Evolutionary conservation across 2,113 vertebrate genomes (phyloP).

Genomic region (Emydura subglobosa): DNA sequence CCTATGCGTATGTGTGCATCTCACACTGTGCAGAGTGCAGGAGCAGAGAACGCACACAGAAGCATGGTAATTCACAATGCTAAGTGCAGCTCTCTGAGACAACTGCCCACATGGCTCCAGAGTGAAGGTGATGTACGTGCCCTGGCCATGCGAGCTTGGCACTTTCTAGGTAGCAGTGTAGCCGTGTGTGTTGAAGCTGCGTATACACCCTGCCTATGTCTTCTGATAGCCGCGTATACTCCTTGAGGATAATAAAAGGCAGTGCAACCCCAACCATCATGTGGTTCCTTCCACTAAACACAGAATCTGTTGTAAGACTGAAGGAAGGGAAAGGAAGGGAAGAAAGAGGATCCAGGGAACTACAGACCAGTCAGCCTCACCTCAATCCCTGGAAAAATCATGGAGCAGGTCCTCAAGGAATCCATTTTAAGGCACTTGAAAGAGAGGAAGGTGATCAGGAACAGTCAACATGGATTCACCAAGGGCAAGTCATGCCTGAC

Average conservation of each 20-base stretch:
- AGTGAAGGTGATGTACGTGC: neutral
- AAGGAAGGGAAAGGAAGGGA: neutral
- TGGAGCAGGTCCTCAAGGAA: too few relatives aligned
- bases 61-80: fast-evolving
- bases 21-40: fast-evolving
- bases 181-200: neutral
- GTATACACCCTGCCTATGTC: neutral
- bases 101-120: neutral
- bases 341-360: too few relatives aligned
- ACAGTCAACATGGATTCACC: too few relatives aligned
- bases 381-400: too few relatives aligned
- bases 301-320: neutral
- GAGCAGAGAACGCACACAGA: neutral
- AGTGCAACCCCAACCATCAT: neutral
- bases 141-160: neutral
- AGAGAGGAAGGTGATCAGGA: too few relatives aligned
- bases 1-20: neutral
- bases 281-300: neutral
- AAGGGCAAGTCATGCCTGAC: too few relatives aligned
- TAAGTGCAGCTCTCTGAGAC: neutral
- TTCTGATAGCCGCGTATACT: neutral
- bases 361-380: too few relatives aligned
- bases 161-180: neutral
- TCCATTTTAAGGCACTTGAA: too few relatives aligned
- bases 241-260: neutral